Evolutionary conservation across 2,113 vertebrate species (phyloP).

Genomic region (Sigmodon hispidus): DNA sequence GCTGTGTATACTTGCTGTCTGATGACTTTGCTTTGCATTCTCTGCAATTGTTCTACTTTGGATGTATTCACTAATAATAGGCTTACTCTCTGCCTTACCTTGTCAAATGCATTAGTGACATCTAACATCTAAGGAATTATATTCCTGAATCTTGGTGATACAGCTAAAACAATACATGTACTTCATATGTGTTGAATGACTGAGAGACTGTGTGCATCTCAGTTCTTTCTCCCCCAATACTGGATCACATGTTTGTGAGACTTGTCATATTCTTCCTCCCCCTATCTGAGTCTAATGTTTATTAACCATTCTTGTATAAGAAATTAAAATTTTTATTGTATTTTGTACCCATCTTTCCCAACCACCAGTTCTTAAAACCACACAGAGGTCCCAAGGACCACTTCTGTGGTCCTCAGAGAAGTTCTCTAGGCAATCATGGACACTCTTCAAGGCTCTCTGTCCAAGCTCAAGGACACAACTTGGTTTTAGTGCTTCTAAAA

Average conservation of each 20-base stretch:
- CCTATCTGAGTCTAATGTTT: not conserved
- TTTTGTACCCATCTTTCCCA: not conserved
- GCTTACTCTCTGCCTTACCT: not conserved
- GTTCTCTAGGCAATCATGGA: not conserved
- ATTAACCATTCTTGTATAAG: not conserved
- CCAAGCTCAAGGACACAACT: not conserved
- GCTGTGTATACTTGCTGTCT: not conserved
- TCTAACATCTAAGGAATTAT: not conserved
- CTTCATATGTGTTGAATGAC: not conserved
- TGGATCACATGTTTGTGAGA: not conserved
- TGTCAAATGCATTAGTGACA: not conserved
- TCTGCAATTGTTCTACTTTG: not conserved
- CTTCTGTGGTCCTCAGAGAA: not conserved
- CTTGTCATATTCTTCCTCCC: not conserved
- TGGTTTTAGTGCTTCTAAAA: not conserved
- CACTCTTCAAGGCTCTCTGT: not conserved
- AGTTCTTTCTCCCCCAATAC: not conserved
- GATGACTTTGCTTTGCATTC: not conserved
- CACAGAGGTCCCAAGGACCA: not conserved
- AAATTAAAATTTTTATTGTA: constrained; percentile 5
- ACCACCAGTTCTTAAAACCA: not conserved
- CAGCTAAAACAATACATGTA: not conserved
- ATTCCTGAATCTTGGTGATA: not conserved
- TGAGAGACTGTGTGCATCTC: not conserved
- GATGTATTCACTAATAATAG: not conserved